Evolutionary conservation across 2,797 vertebrate species (phyloP), one percentile per base, ranked within the genome.

Genomic region (Micrastur ruficollis): DNA sequence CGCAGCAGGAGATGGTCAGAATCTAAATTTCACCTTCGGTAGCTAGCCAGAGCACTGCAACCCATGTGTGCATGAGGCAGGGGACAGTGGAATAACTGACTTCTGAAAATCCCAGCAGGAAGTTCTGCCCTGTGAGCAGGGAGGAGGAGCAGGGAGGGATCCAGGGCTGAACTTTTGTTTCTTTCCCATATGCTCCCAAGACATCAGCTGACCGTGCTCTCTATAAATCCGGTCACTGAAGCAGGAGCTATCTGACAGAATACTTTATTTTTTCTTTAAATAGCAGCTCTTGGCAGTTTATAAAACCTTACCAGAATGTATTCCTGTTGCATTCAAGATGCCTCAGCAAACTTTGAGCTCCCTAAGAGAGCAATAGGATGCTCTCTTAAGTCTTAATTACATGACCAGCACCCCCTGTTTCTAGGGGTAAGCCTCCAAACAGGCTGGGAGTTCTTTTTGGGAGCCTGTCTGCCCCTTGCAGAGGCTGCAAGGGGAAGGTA

Each of bases 361-460:
- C 56, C 83, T 38, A 53, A 50, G 46, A 93, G 71, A 93, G 83
- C 75, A 82, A 71, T 1, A 80, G 31, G 63, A 44, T 76, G 95
- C 65, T 97, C 94, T 94, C 96, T 16, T 26, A 97, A 97, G 95
- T 96, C 91, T 96, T 97, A 96, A 98, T 98, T 98, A 97, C 84
- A 87, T 17, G 83, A 74, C 38, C 82, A 93, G 93, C 52, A 66
- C 92, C 91, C 53, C 65, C 86, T 61, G 40, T 82, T 91, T 67
- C 72, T 25, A 62, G 87, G 38, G 56, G 52, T 90, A 73, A 86
- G 81, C 75, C 94, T 95, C 78, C 90, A 67, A 58, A 65, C 71
- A 80, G 88, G 91, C 73, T 93, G 74, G 31, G 32, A 91, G 85
- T 10, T 90, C 70, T 81, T 86, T 63, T 5, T 14, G 81, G 89